phyloP scores from a whole-genome alignment of 2,888 invertebrate species.

The Nyleta sp. region DNA sequence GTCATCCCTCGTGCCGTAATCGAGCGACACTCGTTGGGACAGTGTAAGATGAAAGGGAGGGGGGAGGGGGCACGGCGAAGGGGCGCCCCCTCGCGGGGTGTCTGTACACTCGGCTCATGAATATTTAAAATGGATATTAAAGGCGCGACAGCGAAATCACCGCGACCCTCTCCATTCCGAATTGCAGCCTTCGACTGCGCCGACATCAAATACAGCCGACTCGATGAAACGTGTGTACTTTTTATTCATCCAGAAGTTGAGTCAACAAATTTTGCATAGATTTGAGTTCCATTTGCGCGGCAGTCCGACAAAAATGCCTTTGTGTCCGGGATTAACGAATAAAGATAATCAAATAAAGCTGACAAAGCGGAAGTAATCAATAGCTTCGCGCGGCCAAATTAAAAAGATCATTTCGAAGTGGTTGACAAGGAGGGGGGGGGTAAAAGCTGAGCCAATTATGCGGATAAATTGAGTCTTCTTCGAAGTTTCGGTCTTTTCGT shows the following conservation, averaged over 20 bases:
- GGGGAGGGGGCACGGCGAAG: conserved; percentile 40
- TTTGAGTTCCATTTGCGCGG: conserved; percentile 2
- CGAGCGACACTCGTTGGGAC: conserved; percentile 68
- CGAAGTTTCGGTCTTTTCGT: no score
- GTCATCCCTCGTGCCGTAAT: conserved; percentile 66
- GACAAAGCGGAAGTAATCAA: no score
- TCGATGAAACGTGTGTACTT: conserved; percentile 40
- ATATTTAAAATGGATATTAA: conserved; percentile 81
- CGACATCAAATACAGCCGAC: conserved; percentile 44
- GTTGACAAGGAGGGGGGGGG: no score
- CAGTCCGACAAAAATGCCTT: not conserved
- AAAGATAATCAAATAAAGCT: no score
- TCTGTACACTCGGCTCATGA: conserved; percentile 73
- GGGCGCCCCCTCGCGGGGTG: conserved; percentile 54
- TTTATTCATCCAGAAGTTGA: conserved; percentile 26
- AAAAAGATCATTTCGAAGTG: conserved; percentile 1
- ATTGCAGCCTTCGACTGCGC: conserved; percentile 47
- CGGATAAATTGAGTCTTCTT: no score
- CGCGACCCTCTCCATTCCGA: conserved; percentile 45
- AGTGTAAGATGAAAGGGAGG: conserved; percentile 49
- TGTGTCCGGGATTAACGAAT: no score
- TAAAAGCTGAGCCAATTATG: no score
- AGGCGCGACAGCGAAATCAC: conserved; percentile 74
- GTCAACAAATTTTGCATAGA: conserved; percentile 26
- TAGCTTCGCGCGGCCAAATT: not conserved